These are phyloP conservation scores for Eulemur mongoz DNA, from an alignment of 2,797 vertebrate species.

Conservation along the genomic window DNA sequence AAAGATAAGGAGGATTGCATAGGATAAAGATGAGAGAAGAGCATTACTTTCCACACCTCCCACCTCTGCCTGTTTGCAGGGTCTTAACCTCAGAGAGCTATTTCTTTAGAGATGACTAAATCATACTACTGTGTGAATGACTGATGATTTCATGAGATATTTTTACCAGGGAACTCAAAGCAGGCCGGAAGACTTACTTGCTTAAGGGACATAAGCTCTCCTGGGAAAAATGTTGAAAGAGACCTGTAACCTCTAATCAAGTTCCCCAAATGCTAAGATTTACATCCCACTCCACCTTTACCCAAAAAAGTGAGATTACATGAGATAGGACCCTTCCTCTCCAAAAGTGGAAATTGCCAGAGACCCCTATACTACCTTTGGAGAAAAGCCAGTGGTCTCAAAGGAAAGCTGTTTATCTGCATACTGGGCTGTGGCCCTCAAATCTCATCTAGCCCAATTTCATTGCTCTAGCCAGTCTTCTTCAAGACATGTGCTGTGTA, in stretches of 20 bases:
- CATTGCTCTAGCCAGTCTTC: background rate
- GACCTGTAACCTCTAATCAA: background rate
- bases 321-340: background rate
- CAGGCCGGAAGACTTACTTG: background rate
- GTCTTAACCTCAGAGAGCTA: background rate
- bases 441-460: background rate
- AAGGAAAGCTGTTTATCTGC: background rate
- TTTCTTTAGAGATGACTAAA: background rate
- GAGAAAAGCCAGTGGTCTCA: background rate
- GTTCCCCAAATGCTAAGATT: background rate
- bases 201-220: background rate
- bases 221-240: background rate
- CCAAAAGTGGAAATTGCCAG: background rate
- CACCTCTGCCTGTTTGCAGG: background rate
- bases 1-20: background rate
- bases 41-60: background rate
- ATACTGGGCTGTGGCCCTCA: background rate
- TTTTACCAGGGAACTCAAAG: conserved; percentile 30
- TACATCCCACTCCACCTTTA: background rate
- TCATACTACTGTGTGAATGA: background rate
- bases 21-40: background rate
- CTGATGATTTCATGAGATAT: background rate
- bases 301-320: background rate
- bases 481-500: background rate
- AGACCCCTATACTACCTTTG: background rate